phyloP scores from a whole-genome alignment of 1,140 invertebrate species.

The Glomeris maerens region DNA sequence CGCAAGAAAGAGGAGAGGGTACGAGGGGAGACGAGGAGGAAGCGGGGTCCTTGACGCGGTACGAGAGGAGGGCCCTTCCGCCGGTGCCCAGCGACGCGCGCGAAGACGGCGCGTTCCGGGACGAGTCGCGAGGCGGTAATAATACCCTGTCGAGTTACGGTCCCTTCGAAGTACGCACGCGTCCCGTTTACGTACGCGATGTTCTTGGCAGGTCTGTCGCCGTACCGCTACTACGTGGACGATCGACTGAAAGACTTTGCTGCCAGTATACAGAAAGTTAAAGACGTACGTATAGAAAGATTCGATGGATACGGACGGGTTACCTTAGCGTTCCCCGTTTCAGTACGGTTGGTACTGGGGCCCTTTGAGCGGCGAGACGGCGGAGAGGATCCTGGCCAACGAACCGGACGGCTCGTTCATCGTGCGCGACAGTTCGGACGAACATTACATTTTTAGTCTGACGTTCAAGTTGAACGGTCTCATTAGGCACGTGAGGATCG shows the following conservation, averaged over 20 bases:
- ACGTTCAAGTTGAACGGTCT: constrained; percentile 88
- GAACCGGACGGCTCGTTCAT: constrained; percentile 87
- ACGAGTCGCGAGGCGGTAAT: constrained; percentile 26
- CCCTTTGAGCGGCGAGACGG: constrained; percentile 81
- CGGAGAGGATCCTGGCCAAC: constrained; percentile 80
- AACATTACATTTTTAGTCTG: constrained; percentile 93
- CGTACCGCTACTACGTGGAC: too few relatives aligned
- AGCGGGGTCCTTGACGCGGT: too few relatives aligned
- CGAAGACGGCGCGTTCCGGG: constrained; percentile 20
- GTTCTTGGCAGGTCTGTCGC: constrained; percentile 13
- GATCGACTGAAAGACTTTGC: too few relatives aligned
- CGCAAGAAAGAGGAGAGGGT: too few relatives aligned
- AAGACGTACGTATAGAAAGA: constrained; percentile 55
- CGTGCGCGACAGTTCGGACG: constrained; percentile 90
- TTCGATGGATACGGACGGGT: neutral
- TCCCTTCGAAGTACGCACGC: constrained; percentile 23
- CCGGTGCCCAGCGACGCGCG: constrained; percentile 50
- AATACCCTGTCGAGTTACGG: constrained; percentile 28
- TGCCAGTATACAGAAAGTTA: constrained; percentile 81
- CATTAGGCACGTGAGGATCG: constrained; percentile 87
- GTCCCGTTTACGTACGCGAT: neutral
- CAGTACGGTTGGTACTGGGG: constrained; percentile 98
- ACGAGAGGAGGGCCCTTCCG: too few relatives aligned
- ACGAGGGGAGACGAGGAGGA: too few relatives aligned
- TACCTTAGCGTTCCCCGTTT: constrained; percentile 25